Percentiles rank a stretch among this genome's conserved stretches.
phyloP scores from a whole-genome alignment of 64 coral and sea anemone genomes.

The Acropora yongei region DNA sequence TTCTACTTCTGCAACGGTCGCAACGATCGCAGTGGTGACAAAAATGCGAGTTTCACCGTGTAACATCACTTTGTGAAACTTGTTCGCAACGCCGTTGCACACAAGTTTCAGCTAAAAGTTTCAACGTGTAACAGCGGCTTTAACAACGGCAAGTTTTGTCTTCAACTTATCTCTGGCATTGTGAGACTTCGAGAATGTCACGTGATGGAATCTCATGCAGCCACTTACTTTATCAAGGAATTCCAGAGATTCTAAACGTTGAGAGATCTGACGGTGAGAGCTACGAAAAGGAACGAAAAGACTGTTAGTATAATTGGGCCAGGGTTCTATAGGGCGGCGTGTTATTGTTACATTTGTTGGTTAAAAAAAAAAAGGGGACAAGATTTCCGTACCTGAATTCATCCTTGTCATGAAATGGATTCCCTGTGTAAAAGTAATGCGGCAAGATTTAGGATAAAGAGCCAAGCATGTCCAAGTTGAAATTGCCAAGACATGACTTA shows the following conservation, averaged over 20 bases:
- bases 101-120: too few relatives aligned
- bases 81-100: too few relatives aligned
- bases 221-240: conserved; percentile 64
- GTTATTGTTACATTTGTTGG: not conserved
- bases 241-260: conserved; percentile 61
- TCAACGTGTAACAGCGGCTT: too few relatives aligned
- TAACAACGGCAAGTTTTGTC: too few relatives aligned
- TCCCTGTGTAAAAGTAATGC: conserved; percentile 1
- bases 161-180: too few relatives aligned
- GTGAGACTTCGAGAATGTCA: too few relatives aligned
- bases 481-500: not conserved
- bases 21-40: too few relatives aligned
- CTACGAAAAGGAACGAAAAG: not conserved
- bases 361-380: not conserved
- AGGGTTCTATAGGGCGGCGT: not conserved
- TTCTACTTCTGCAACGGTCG: too few relatives aligned
- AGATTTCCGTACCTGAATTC: conserved; percentile 16
- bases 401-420: conserved; percentile 43
- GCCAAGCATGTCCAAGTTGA: not conserved
- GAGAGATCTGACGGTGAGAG: conserved; percentile 55
- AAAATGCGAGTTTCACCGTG: too few relatives aligned
- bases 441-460: not conserved
- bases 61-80: too few relatives aligned
- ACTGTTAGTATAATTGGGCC: not conserved
- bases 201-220: not conserved